Base-by-base conservation (phyloP, 2,113 vertebrate genomes). In the Heloderma charlesbogerti region DNA sequence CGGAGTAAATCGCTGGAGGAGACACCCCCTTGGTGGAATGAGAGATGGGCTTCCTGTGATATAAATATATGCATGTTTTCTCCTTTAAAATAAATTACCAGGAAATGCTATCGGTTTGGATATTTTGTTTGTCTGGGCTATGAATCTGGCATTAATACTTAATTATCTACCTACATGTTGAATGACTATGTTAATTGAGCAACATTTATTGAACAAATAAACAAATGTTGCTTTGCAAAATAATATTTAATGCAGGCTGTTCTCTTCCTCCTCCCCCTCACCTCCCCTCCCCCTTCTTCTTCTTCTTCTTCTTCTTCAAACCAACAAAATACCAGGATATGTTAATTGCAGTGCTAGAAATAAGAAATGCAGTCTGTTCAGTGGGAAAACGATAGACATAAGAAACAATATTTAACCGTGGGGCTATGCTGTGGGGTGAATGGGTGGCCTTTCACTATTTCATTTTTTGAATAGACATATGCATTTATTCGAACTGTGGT, bases 101-200 rank as follows among this genome's bases (percentile, higher is more conserved):
- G 72, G 13, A 74, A 54, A 54, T 81, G 48, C 43, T 54, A 34
- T 27, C 22, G 54, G 37, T 84, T 84, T 82, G 29, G 34, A 54
- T 54, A 20, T 57, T 87, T 54, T 74, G 3, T 72, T 87, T 87
- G 25, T 63, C 72, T 87, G 63, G 72, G 54, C 37, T 40, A 63
- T 74, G 69, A 57, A 54, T 4, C 25, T 57, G 34, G 45, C 51
- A n/a, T 87, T 34, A 60, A 10, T 77, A 63, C 29, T 43, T 43
- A 27, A 87, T 78, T 43, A 87, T 63, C 72, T 34, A 45, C 29
- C 63, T 40, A 78, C 20, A 43, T 71, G 37, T 43, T 66, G 57
- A 84, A 84, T 54, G n/a, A 12, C 69, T 87, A 25, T 74, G 75
- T 87, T 87, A 63, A 75, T 20, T 63, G 72, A 87, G 54, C 72